Evolutionary conservation across 2,113 vertebrate species (phyloP).

Genomic region (Perca schrenkii): DNA sequence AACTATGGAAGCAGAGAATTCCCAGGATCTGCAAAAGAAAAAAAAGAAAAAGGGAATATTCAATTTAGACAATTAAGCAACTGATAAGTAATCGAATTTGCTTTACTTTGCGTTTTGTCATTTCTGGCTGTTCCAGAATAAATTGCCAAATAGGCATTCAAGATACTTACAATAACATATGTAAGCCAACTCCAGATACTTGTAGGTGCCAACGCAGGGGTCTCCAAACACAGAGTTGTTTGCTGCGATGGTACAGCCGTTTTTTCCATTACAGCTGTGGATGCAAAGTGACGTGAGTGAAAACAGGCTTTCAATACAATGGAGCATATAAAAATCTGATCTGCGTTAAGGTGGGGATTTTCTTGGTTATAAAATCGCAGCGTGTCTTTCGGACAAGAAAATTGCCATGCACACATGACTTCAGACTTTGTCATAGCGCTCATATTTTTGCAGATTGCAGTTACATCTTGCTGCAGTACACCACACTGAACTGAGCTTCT

Average conservation of each 20-base stretch:
- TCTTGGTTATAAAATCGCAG: no score
- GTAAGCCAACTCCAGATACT: constrained; percentile 72
- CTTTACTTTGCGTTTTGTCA: no score
- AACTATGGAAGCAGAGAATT: rapidly evolving
- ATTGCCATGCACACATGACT: no score
- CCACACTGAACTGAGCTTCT: no score
- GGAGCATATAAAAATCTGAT: not conserved
- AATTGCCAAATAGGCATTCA: not conserved
- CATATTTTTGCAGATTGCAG: not conserved
- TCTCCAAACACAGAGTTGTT: constrained; percentile 51
- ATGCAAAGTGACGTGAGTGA: constrained; percentile 5
- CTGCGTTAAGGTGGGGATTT: not conserved
- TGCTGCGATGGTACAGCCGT: constrained; percentile 40
- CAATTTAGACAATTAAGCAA: not conserved
- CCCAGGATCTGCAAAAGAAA: constrained; percentile 31
- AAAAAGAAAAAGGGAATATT: not conserved
- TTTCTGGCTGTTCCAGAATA: no score
- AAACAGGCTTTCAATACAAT: not conserved
- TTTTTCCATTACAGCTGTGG: constrained; percentile 64
- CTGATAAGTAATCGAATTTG: no score
- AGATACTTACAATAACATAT: constrained; percentile 49
- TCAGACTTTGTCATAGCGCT: no score
- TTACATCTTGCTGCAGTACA: no score
- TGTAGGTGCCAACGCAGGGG: constrained; percentile 33
- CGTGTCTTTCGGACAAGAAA: no score